phyloP scores from a whole-genome alignment of 2,113 vertebrate genomes.

The Syngnathus typhle region DNA sequence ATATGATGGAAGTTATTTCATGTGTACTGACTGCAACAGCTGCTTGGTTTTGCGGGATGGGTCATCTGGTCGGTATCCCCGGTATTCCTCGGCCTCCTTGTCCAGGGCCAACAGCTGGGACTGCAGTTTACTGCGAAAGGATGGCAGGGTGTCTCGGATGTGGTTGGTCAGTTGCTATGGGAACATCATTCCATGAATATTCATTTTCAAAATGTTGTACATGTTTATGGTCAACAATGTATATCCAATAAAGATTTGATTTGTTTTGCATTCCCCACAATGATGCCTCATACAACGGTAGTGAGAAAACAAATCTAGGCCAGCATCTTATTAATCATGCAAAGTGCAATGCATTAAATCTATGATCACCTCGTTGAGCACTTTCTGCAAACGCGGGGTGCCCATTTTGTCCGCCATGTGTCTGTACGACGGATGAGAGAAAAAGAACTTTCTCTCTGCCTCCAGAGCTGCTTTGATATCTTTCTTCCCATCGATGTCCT shows the following conservation, averaged over 20 bases:
- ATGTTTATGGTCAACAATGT: background rate
- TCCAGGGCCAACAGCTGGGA: constrained; percentile 85
- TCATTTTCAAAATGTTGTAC: background rate
- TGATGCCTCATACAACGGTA: constrained; percentile 19
- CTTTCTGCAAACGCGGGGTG: constrained; percentile 77
- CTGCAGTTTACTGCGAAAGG: constrained; percentile 88
- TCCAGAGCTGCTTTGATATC: constrained; percentile 79
- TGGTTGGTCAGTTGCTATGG: constrained; percentile 92
- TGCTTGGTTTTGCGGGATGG: constrained; percentile 93
- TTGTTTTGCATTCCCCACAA: constrained; percentile 18
- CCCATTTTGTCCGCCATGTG: constrained; percentile 82
- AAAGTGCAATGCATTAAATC: constrained; percentile 37
- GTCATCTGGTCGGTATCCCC: constrained; percentile 89
- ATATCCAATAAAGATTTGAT: background rate
- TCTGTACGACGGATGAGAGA: constrained; percentile 71
- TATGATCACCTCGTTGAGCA: constrained; percentile 73
- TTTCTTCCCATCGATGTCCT: constrained; percentile 84
- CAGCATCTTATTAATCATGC: constrained; percentile 41
- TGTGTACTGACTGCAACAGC: constrained; percentile 80
- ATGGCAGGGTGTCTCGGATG: constrained; percentile 87
- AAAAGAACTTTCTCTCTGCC: constrained; percentile 81
- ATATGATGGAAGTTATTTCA: background rate
- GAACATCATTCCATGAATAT: constrained; percentile 28
- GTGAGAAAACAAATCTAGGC: constrained; percentile 15
- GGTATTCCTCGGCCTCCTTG: constrained; percentile 89